Percentiles rank a stretch among this genome's conserved stretches.
phyloP scores from a whole-genome alignment of 2,113 vertebrate species.

The Lathamus discolor region DNA sequence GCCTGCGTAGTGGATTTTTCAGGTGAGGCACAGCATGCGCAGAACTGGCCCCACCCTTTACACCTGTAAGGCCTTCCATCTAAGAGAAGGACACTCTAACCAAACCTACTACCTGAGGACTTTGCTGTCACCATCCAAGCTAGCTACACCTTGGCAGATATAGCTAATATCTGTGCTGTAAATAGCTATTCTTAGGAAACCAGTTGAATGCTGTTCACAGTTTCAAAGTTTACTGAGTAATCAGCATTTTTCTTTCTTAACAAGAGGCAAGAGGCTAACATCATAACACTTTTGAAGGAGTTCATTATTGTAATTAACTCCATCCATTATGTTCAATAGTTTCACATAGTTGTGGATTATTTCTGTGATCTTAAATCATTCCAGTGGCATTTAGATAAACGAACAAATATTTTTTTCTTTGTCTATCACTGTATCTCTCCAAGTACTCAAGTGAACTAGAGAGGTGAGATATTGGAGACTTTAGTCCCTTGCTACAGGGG shows the following conservation, averaged over 20 bases:
- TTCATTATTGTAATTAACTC: no score
- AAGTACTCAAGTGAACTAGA: not conserved
- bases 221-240: not conserved
- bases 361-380: not conserved
- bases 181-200: not conserved
- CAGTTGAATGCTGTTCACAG: not conserved
- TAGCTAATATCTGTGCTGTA: not conserved
- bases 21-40: no score
- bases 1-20: no score
- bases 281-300: not conserved
- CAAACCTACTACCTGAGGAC: no score
- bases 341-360: not conserved
- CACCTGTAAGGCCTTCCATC: no score
- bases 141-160: no score
- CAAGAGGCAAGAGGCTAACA: not conserved
- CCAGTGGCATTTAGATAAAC: not conserved
- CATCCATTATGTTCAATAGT: not conserved
- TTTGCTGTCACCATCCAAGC: no score
- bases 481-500: not conserved
- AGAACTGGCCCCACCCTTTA: no score
- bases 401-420: not conserved
- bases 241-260: not conserved
- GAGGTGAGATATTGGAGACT: not conserved
- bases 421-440: not conserved
- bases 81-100: no score